Conservation (phyloP, 2,113 vertebrate genomes). For the Pomatostomus ruficeps region DNA sequence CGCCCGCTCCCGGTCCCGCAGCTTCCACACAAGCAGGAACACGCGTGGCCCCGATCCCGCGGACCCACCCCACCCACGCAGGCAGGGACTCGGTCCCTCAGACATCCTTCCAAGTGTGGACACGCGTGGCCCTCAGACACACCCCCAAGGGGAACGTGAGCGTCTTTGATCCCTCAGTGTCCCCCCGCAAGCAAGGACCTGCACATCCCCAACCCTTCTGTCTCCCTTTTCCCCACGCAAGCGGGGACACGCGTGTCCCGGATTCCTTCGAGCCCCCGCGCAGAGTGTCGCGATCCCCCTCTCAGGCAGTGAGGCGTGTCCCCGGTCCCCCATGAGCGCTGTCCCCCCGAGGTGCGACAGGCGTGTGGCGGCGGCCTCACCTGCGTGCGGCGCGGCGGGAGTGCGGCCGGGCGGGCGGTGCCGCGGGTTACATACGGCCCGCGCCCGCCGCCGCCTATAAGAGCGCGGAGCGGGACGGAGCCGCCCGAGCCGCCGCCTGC, state of each 20-base stretch:
- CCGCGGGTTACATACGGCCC: neutral
- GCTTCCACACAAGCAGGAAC: neutral
- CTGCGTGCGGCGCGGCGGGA: neutral
- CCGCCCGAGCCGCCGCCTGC: neutral
- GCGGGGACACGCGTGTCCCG: neutral
- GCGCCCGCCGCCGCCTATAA: neutral
- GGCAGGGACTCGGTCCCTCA: too few species aligned
- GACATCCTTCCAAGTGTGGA: rapidly evolving
- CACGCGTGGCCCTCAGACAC: neutral
- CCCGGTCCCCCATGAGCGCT: rapidly evolving
- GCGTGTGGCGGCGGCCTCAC: neutral
- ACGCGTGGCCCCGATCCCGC: neutral
- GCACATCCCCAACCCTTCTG: rapidly evolving
- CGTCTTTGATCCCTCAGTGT: neutral
- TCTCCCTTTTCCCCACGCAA: neutral
- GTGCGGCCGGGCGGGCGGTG: neutral
- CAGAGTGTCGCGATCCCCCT: neutral
- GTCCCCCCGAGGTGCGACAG: neutral
- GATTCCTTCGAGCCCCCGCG: too few species aligned
- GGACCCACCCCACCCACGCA: too few species aligned
- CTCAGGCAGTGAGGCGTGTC: rapidly evolving
- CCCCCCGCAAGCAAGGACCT: neutral
- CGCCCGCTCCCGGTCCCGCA: neutral
- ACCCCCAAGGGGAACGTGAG: rapidly evolving
- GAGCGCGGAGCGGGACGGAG: neutral